Percentiles rank a stretch among this genome's conserved stretches.
phyloP scores from a whole-genome alignment of 2,888 invertebrate species.

The Oscheius sp. region DNA sequence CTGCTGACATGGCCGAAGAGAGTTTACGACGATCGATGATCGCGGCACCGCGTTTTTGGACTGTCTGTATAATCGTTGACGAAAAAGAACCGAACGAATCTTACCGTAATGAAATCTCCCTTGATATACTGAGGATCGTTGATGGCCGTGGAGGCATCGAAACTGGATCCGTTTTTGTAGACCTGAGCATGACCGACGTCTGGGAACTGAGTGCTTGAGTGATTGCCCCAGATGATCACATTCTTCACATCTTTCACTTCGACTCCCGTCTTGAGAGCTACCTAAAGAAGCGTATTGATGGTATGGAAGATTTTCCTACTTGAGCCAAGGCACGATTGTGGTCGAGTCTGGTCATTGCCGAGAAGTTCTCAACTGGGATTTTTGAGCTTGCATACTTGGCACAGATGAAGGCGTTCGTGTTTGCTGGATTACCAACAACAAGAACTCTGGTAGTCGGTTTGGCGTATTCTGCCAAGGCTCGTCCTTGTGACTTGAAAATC shows the following conservation, averaged over 20 bases:
- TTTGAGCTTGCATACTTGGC: constrained; percentile 91
- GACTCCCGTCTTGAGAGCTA: constrained; percentile 75
- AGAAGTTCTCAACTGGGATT: constrained; percentile 94
- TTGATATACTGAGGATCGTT: constrained; percentile 87
- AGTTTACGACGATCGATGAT: constrained; percentile 96
- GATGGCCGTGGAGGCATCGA: constrained; percentile 77
- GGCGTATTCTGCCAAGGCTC: constrained; percentile 89
- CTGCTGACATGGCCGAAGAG: constrained; percentile 98
- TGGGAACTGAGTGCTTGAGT: constrained; percentile 97
- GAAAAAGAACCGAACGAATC: not conserved
- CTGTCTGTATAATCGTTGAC: constrained; percentile 78
- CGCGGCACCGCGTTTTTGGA: constrained; percentile 96
- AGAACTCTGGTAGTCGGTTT: constrained; percentile 91
- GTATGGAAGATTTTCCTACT: constrained; percentile 71
- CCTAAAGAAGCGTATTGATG: constrained; percentile 67
- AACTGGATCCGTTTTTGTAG: constrained; percentile 60
- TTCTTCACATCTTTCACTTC: constrained; percentile 83
- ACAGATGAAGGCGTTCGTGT: constrained; percentile 96
- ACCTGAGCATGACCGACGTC: constrained; percentile 81
- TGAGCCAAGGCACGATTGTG: constrained; percentile 96
- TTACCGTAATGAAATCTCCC: constrained; percentile 83
- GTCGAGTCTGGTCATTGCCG: constrained; percentile 96
- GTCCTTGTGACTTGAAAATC: constrained; percentile 96
- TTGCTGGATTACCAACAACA: constrained; percentile 99
- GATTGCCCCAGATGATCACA: constrained; percentile 99